Percentiles rank a stretch among this genome's conserved stretches.
These are phyloP conservation scores for Alethe castanea DNA, from an alignment of 2,113 vertebrate genomes.

Conservation along the genomic window DNA sequence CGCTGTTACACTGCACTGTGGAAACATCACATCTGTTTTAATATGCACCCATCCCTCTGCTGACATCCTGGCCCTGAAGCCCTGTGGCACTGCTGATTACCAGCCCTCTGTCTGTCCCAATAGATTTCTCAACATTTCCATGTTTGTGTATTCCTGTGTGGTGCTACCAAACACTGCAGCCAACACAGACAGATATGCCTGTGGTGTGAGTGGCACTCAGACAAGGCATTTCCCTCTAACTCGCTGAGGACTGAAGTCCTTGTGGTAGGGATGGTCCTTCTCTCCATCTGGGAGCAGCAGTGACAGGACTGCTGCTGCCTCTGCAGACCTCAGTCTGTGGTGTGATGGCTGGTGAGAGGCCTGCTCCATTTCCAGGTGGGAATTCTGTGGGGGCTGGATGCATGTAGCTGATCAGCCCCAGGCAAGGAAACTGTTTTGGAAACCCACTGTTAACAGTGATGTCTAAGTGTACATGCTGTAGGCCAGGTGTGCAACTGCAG, in stretches of 20 bases:
- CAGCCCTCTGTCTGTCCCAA: accelerated
- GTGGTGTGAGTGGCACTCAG: accelerated
- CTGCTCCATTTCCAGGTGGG: neutral
- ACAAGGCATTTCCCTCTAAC: neutral
- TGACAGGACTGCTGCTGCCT: accelerated
- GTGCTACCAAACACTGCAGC: accelerated
- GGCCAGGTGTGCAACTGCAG: neutral
- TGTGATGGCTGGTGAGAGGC: accelerated
- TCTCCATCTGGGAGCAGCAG: neutral
- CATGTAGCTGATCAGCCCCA: neutral
- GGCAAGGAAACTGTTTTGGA: neutral
- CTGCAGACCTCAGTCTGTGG: neutral
- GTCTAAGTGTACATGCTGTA: accelerated
- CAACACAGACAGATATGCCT: neutral
- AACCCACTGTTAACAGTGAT: neutral
- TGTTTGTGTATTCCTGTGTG: neutral
- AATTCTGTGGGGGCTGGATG: accelerated
- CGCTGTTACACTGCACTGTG: accelerated
- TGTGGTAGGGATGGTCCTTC: neutral
- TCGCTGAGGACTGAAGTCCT: too few species aligned
- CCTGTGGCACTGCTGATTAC: neutral
- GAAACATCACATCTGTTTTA: accelerated
- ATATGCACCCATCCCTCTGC: neutral
- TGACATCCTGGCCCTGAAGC: neutral
- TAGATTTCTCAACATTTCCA: neutral